Evolutionary conservation across 2,113 vertebrate genomes (phyloP), one percentile per base, ranked within the genome.

Genomic region (Falcunculus frontatus): DNA sequence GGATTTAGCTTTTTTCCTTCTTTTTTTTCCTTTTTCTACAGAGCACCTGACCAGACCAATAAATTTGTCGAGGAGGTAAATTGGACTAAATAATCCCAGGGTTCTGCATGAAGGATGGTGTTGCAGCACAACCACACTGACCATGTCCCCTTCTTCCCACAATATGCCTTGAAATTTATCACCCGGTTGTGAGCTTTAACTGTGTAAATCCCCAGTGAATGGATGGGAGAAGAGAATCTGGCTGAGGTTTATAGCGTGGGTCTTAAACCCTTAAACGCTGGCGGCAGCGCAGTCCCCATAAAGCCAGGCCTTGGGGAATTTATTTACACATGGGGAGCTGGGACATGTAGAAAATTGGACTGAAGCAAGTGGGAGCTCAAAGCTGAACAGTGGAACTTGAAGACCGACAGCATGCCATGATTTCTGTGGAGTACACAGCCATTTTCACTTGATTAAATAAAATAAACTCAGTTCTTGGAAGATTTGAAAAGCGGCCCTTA

Each of bases 311-410:
- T 35, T 69, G 11, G 46, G 75, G 84, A 56, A 90, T 94, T 93
- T 84, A 90, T 96, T 94, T 81, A 90, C 62, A 65, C 41, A 2
- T 1, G 2, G 32, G 53, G 47, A 93, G 21, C 37, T 68, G 1
- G 14, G 57, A 46, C 37, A 9, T 60, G 80, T 32, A 91, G 83
- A 82, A 94, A 96, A 92, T 90, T 2, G 50, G 60, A 84, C 93
- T 70, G 62, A 57, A 95, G 72, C 56, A 95, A 84, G 65, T 52
- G 8, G 77, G 96, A 96, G 74, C 50, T 87, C 39, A 23, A n/a
- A 76, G 84, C 52, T 1, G 64, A 97, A 96, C 90, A 86, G 96
- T 60, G 90, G 84, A 52, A 81, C 93, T 94, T 84, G 92, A 93
- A 93, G 88, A 21, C 62, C 46, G 53, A 56, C n/a, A 15, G 57